Conservation (phyloP, 2,888 invertebrate species). For the Thymelicus lineola region DNA sequence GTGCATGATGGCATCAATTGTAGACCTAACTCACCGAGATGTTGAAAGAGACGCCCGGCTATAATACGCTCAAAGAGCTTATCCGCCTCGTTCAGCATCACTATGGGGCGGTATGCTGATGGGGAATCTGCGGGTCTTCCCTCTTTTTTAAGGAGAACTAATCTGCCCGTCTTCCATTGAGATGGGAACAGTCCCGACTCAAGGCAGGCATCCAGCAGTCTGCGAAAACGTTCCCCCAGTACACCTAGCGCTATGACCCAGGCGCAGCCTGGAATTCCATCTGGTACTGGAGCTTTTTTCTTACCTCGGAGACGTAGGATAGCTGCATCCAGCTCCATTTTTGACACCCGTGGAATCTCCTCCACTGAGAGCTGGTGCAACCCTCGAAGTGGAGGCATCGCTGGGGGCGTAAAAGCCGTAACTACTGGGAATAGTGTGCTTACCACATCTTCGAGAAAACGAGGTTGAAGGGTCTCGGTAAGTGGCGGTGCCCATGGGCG, state of each 20-base stretch:
- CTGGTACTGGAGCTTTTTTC: too few relatives aligned
- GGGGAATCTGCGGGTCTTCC: constrained; percentile 34
- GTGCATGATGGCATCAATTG: too few relatives aligned
- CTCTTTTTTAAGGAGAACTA: constrained; percentile 31
- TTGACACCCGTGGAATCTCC: too few relatives aligned
- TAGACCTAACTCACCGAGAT: too few relatives aligned
- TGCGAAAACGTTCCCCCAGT: constrained; percentile 27
- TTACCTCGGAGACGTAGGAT: too few relatives aligned
- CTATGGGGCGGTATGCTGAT: too few relatives aligned
- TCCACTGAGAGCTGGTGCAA: too few relatives aligned
- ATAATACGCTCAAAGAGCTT: constrained; percentile 41
- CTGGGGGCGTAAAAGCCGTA: background rate
- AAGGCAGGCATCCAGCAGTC: constrained; percentile 37
- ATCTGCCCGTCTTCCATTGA: constrained; percentile 32
- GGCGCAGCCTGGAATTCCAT: too few relatives aligned
- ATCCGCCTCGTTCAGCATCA: constrained; percentile 36
- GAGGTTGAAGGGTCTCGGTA: constrained; percentile 11
- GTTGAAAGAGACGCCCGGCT: too few relatives aligned
- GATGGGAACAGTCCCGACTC: constrained; percentile 36
- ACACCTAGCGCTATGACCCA: constrained; percentile 24
- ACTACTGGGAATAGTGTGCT: constrained; percentile 7
- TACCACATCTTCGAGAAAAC: constrained; percentile 6
- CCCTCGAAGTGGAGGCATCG: background rate
- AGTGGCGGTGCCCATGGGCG: constrained; percentile 18
- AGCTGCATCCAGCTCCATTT: too few relatives aligned